Evolutionary conservation across 2,888 invertebrate species (phyloP), one percentile per base, ranked within the genome.

Genomic region (Crepidodera aurea): DNA sequence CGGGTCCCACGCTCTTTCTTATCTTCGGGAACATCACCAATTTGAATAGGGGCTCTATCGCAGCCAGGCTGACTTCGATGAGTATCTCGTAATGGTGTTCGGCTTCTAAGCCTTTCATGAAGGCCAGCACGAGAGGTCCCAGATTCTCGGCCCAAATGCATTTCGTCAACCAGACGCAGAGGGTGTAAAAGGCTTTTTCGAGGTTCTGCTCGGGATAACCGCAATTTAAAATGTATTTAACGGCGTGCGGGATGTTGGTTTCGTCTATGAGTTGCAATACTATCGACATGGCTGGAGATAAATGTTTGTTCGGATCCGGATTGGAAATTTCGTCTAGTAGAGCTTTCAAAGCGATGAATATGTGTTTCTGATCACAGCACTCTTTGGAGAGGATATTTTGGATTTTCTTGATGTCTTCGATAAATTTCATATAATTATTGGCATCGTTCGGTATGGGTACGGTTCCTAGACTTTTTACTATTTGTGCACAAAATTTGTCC

Each of bases 151-250:
- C 87, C 63, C 84, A 84, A 18, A 85, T 85, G 84, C 88, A 88
- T 56, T 84, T 83, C 0, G 84, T 82, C 57, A 90, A 77, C 91
- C 91, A 92, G n/a, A 81, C 81, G 72, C 89, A 90, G 0, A 92
- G 81, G 46, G 88, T 84, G 15, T 83, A 83, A 1, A 92, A 81
- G 0, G 90, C 88, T 50, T 86, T 84, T 13, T 86, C 83, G 6
- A 90, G 82, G 29, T 86, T 86, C 0, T 83, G 82, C 8, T 85
- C 85, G 0, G 75, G 79, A 63, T 79, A 78, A 3, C 77, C 76
- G 6, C 73, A 69, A 37, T 74, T 72, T 22, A 82, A 59, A 72
- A 83, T 78, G 77, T 82, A 80, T 77, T 83, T 78, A 1, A 84
- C 84, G 1, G 83, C 83, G 56, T 74, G 70, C 5, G 77, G 71